phyloP scores from a whole-genome alignment of 2,888 invertebrate species.

The Trachelus tabidus region DNA sequence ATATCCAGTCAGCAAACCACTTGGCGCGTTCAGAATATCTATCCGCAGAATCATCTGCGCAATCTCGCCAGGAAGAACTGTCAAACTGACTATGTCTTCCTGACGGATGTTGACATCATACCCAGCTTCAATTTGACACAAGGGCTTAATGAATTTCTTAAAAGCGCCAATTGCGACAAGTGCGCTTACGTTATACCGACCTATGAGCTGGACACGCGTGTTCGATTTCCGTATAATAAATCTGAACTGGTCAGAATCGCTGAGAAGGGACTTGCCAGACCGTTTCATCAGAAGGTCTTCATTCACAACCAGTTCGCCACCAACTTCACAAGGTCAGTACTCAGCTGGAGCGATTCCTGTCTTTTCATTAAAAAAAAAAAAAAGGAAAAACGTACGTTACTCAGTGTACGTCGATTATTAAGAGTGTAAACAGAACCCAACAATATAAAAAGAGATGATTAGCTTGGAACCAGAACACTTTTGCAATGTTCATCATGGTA shows the following conservation, averaged over 20 bases:
- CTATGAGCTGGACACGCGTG: constrained; percentile 85
- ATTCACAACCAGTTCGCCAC: constrained; percentile 93
- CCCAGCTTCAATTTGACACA: constrained; percentile 81
- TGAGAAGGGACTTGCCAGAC: constrained; percentile 83
- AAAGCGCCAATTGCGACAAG: constrained; percentile 69
- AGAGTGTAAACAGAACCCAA: too few species aligned
- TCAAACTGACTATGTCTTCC: constrained; percentile 81
- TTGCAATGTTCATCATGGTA: neutral
- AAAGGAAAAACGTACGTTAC: too few species aligned
- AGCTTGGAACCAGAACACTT: neutral
- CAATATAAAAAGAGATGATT: too few species aligned
- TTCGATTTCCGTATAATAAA: constrained; percentile 84
- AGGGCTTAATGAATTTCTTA: constrained; percentile 77
- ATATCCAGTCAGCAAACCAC: constrained; percentile 74
- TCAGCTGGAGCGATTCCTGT: neutral
- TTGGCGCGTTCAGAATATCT: constrained; percentile 82
- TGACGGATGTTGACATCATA: constrained; percentile 90
- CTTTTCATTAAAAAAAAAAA: too few species aligned
- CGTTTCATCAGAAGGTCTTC: constrained; percentile 92
- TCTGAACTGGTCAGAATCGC: constrained; percentile 80
- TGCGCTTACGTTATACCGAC: constrained; percentile 93
- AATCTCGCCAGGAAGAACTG: constrained; percentile 89
- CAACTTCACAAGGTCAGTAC: constrained; percentile 83
- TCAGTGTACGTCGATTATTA: rapidly evolving
- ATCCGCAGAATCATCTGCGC: constrained; percentile 90